Conservation (phyloP, 1,140 invertebrate species). For the Ruditapes philippinarum region DNA sequence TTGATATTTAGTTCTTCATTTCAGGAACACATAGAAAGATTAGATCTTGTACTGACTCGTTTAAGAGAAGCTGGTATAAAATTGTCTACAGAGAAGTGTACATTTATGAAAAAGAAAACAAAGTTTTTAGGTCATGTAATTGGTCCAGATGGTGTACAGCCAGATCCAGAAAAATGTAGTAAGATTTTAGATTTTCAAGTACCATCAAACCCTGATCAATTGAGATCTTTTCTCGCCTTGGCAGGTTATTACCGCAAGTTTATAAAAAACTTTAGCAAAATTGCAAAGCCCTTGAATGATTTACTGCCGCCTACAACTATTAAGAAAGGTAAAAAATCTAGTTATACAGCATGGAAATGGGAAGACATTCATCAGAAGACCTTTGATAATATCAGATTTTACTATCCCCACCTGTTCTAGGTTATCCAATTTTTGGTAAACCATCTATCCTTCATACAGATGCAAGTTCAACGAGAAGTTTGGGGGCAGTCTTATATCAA, state of each 20-base stretch:
- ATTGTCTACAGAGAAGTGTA: conserved; percentile 26
- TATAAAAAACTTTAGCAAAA: no score
- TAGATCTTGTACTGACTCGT: neutral
- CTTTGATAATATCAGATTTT: neutral
- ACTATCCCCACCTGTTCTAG: neutral
- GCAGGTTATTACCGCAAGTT: no score
- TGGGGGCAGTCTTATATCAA: neutral
- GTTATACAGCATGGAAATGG: no score
- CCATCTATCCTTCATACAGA: neutral
- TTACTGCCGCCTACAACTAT: no score
- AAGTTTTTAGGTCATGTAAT: conserved; percentile 23
- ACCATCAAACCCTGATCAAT: no score
- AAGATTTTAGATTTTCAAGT: no score
- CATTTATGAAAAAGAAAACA: neutral
- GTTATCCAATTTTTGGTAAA: neutral
- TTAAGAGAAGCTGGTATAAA: conserved; percentile 8
- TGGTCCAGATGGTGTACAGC: neutral
- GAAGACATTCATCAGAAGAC: neutral
- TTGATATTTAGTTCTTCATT: conserved; percentile 26
- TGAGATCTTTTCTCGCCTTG: no score
- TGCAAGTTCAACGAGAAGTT: neutral
- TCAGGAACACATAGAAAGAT: conserved; percentile 29
- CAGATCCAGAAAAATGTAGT: conserved; percentile 3
- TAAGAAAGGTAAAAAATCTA: no score
- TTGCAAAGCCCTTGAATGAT: no score